Evolutionary conservation across 2,888 invertebrate species (phyloP).

Genomic region (Actias luna): DNA sequence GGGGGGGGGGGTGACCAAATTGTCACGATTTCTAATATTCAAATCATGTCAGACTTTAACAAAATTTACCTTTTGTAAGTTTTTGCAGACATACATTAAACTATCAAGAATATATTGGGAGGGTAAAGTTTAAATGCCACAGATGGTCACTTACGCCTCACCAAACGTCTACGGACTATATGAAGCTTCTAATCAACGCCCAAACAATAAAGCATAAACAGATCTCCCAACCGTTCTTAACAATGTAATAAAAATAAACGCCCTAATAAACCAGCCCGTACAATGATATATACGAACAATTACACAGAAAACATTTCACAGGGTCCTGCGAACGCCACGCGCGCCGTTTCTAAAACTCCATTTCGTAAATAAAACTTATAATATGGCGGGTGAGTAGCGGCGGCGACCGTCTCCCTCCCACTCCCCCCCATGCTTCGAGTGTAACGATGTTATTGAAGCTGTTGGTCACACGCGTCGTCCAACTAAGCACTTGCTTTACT

Average conservation of each 20-base stretch:
- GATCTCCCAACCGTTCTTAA: no score
- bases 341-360: slow-evolving; percentile 11
- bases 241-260: background rate
- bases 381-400: slow-evolving; percentile 8
- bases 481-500: slow-evolving; percentile 25
- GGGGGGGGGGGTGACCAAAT: no score
- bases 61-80: no score
- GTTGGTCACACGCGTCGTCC: slow-evolving; percentile 31
- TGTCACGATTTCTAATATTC: no score
- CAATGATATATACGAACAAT: slow-evolving; percentile 5
- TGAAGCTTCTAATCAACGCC: no score
- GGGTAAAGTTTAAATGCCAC: no score
- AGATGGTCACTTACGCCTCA: no score
- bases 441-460: slow-evolving; percentile 32
- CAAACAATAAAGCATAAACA: no score
- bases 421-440: background rate
- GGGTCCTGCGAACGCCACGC: slow-evolving; percentile 3
- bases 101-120: no score
- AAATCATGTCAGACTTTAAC: no score
- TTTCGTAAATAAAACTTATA: slow-evolving; percentile 19
- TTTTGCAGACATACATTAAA: no score
- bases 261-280: background rate
- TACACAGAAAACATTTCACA: background rate
- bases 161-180: no score
- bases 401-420: background rate